These are phyloP conservation scores for Hydroisotoma schaefferi DNA, from an alignment of 2,888 invertebrate species.

Conservation along the genomic window DNA sequence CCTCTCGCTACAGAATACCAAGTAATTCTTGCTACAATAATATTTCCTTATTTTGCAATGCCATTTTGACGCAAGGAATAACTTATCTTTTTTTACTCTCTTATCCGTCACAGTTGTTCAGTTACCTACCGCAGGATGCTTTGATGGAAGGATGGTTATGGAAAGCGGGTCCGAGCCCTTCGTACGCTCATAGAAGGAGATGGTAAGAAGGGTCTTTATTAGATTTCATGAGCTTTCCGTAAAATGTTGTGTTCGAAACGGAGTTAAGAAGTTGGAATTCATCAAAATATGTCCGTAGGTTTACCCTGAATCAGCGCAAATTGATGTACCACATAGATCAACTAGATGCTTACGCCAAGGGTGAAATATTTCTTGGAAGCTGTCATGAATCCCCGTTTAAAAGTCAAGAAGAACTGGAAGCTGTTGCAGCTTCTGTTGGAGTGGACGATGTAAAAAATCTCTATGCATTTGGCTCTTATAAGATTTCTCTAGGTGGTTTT, in stretches of 20 bases:
- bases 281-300: conserved; percentile 3
- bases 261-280: background rate
- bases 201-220: conserved; percentile 64
- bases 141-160: conserved; percentile 70
- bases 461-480: conserved; percentile 23
- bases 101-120: conserved; percentile 12
- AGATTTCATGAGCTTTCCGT: background rate
- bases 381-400: conserved; percentile 17
- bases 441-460: conserved; percentile 28
- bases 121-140: conserved; percentile 28
- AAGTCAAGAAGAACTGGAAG: conserved; percentile 19
- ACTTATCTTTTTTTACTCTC: background rate
- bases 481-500: conserved; percentile 39
- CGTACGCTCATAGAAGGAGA: conserved; percentile 76
- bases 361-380: conserved; percentile 78
- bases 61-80: too few species aligned
- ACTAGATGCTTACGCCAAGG: conserved; percentile 82
- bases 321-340: conserved; percentile 90
- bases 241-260: too few species aligned
- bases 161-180: conserved; percentile 65
- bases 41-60: background rate
- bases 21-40: background rate
- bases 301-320: conserved; percentile 76
- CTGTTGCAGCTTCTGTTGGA: conserved; percentile 20
- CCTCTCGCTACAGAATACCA: conserved; percentile 1